A percentile compares a stretch with the other conserved stretches of the same genome.
Conservation (phyloP, 2,797 vertebrate species). For the Falco cherrug region DNA sequence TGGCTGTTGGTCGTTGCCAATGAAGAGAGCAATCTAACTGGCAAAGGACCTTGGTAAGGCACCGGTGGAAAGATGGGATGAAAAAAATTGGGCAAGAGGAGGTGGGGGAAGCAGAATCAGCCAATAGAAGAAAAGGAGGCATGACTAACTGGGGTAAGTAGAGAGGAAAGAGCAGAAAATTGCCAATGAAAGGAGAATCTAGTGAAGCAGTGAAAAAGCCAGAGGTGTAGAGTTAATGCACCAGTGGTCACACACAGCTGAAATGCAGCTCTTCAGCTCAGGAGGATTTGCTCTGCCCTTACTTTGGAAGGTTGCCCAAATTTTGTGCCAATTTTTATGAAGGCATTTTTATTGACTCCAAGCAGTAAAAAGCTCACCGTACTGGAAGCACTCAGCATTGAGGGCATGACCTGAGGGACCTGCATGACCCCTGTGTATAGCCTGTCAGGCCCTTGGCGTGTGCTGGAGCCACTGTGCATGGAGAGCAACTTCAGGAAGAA, state of each 20-base stretch:
- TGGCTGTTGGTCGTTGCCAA: background rate
- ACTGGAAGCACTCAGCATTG: background rate
- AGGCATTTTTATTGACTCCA: background rate
- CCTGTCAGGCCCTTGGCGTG: accelerated
- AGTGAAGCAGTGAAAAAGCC: background rate
- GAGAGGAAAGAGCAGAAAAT: background rate
- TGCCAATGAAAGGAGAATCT: background rate
- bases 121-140: background rate
- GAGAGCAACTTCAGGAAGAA: background rate
- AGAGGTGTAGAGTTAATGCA: background rate
- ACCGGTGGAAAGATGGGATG: background rate
- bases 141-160: background rate
- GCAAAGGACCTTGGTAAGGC: background rate
- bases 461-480: accelerated
- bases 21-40: background rate
- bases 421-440: background rate
- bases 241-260: background rate
- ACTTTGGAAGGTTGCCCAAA: background rate
- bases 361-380: background rate
- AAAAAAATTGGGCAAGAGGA: background rate
- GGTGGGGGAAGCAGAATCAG: background rate
- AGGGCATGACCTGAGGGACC: background rate
- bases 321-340: background rate
- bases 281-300: background rate
- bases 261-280: background rate